Evolutionary conservation across 1,140 invertebrate species (phyloP), one percentile per base, ranked within the genome.

Genomic region (Tribolium castaneum): DNA sequence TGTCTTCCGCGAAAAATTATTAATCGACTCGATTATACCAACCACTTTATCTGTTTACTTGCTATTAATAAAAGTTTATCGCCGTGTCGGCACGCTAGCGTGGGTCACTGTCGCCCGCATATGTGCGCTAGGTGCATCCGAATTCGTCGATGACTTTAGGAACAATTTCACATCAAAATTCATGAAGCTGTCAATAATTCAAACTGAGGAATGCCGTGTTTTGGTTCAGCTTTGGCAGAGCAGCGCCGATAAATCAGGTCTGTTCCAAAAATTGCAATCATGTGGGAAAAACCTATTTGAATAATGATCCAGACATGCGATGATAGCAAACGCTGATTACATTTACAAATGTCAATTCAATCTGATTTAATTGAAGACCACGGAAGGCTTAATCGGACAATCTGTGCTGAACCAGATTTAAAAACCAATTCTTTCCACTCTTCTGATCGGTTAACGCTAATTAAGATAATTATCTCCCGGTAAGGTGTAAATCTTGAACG

Each of bases 401-500:
- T 52, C 51, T 52, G 6, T 19, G 16, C 51, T 19, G 16, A 52
- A 52, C 16, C 6, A 19, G 13, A 19, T 9, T 35, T 12, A 66
- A 66, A 66, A 66, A 66, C n/a, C 30, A 22, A 12, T 34, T 62
- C 52, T 22, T 56, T 59, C 13, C 54, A 59, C 14, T 59, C 54
- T 19, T 59, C 6, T 52, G 3, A 52, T 12, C 13, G 39, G 59
- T 66, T 66, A 35, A 22, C 25, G 30, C 30, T 66, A 66, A 66
- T 66, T 66, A 66, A 66, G 59, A 66, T 66, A 66, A 66, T 66
- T 66, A 66, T 66, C 59, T 66, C 6, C 3, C 7, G 30, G 59
- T 66, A 35, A 35, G 59, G 59, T 14, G 59, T 66, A 66, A 66
- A 66, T 66, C 59, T 66, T 22, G 19, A 59, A 22, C 54, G 54